Conservation (phyloP, 2,113 vertebrate genomes). For the Nothocercus julius region DNA sequence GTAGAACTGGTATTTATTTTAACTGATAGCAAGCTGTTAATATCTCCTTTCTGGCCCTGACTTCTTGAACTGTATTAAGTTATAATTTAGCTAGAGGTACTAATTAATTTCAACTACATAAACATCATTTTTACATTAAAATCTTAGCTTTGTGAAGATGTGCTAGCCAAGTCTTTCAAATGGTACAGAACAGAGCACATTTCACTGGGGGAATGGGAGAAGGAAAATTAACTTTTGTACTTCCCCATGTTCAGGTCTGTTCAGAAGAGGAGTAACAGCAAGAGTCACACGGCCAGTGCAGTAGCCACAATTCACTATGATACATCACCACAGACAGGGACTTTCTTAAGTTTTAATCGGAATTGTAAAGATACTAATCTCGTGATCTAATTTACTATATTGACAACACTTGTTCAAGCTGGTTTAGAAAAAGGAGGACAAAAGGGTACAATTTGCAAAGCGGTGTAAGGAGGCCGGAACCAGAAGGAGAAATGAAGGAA, state of each 20-base stretch:
- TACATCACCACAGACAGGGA: too few species aligned
- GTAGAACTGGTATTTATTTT: neutral
- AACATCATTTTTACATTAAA: too few species aligned
- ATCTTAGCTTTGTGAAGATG: neutral
- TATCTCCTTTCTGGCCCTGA: neutral
- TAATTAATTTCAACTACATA: too few species aligned
- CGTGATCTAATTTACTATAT: neutral
- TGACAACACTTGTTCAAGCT: too few species aligned
- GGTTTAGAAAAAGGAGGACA: neutral
- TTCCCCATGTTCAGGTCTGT: fast-evolving
- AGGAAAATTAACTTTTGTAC: neutral
- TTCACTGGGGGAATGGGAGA: neutral
- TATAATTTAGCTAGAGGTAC: neutral
- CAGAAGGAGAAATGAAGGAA: neutral
- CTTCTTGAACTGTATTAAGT: neutral
- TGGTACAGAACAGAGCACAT: fast-evolving
- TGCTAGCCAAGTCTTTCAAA: neutral
- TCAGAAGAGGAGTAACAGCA: fast-evolving
- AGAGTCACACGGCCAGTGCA: fast-evolving
- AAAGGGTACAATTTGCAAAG: neutral
- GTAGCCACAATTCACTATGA: fast-evolving
- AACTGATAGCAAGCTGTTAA: too few species aligned
- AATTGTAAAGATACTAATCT: neutral
- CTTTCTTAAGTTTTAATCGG: fast-evolving
- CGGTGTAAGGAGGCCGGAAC: neutral